Evolutionary conservation across 2,888 invertebrate genomes (phyloP), one percentile per base, ranked within the genome.

Genomic region (Dicyrtomina minuta): DNA sequence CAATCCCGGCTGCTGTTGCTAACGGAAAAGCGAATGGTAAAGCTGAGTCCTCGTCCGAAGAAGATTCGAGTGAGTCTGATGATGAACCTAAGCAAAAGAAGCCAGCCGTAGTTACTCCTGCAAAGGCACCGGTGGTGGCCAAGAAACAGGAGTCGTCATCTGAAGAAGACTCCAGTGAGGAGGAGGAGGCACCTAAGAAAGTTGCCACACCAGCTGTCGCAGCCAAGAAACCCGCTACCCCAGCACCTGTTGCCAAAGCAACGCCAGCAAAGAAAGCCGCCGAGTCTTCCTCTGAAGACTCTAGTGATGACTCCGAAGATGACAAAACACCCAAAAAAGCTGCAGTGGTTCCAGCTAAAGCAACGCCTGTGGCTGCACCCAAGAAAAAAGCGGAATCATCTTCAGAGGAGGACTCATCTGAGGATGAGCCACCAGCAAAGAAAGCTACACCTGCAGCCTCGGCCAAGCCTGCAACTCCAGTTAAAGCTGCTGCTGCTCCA

Each of bases 251-350:
- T n/a, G n/a, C 20, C 20, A 51, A 72, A 44, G 64, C 82, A 83
- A 73, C 84, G 84, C n/a, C n/a, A n/a, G 79, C 78, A 68, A 66
- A 72, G 20, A 73, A 67, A 39, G 70, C 71, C 44, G 46, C 68
- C 68, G 81, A 82, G 64, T 83, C 82, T 41, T 82, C 83, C 27
- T 82, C 82, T 68, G 83, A 83, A 20, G 82, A 80, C 71, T 81
- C 81, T 26, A 80, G 79, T 10, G 82, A 82, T 5, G 82, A 82
- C 4, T 64, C 64, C 13, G 73, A 75, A 56, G 76, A 76, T 15
- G 70, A 64, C n/a, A n/a, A n/a, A n/a, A n/a, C n/a, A n/a, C n/a
- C n/a, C n/a, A n/a, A n/a, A 46, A 64, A 64, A 33, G 20, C 51
- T n/a, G 68, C 46, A 43, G 24, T 59, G 17, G 12, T 53, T 22